These are phyloP conservation scores for Ancistrus triradiatus DNA, from an alignment of 2,113 vertebrate genomes.

Conservation along the genomic window DNA sequence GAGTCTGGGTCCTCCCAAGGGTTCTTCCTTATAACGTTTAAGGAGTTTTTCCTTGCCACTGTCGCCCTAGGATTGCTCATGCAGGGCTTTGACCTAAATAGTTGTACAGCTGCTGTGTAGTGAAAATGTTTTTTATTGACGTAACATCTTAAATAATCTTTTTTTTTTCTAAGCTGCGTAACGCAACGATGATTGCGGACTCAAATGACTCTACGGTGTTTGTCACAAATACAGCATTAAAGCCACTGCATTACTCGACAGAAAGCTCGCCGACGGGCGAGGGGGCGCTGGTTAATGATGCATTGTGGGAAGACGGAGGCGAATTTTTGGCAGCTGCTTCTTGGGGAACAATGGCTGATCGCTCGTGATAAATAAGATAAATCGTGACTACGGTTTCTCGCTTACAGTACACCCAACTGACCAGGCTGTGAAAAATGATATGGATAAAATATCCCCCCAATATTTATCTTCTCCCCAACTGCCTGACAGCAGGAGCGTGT, in stretches of 20 bases:
- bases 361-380: slow-evolving; percentile 51
- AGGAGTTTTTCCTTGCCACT: too few species aligned
- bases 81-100: too few species aligned
- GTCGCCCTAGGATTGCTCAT: too few species aligned
- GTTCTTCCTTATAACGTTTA: too few species aligned
- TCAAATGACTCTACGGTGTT: background rate
- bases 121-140: too few species aligned
- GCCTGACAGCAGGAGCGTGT: too few species aligned
- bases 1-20: too few species aligned
- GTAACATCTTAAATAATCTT: too few species aligned
- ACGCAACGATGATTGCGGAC: too few species aligned
- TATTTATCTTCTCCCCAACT: slow-evolving; percentile 38
- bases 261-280: slow-evolving; percentile 20
- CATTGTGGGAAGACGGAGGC: slow-evolving; percentile 41
- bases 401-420: slow-evolving; percentile 44
- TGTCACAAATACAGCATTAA: background rate
- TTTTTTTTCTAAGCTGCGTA: too few species aligned
- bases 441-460: slow-evolving; percentile 30
- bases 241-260: background rate
- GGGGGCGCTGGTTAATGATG: slow-evolving; percentile 46
- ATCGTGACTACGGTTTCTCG: slow-evolving; percentile 50
- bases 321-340: slow-evolving; percentile 35
- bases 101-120: too few species aligned
- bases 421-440: slow-evolving; percentile 43
- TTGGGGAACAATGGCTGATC: slow-evolving; percentile 34